phyloP scores from a whole-genome alignment of 2,888 invertebrate species.

The Agelastica alni region DNA sequence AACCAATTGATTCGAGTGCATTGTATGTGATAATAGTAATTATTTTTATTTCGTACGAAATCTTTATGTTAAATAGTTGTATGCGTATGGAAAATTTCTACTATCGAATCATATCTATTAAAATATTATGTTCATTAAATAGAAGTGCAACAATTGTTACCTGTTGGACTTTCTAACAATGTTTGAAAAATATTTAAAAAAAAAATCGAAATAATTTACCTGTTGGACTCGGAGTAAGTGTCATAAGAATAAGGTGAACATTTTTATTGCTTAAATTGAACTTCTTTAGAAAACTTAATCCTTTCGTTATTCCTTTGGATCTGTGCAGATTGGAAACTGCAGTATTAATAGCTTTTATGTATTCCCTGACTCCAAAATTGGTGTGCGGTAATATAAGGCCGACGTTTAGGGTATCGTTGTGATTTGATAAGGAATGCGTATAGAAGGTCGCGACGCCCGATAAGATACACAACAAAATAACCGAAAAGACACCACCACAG shows the following conservation, averaged over 20 bases:
- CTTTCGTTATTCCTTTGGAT: slow-evolving; percentile 61
- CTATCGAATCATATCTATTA: too few relatives aligned
- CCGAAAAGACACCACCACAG: slow-evolving; percentile 44
- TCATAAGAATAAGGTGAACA: slow-evolving; percentile 69
- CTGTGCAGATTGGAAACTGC: slow-evolving; percentile 65
- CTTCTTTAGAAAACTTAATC: slow-evolving; percentile 65
- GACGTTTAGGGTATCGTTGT: slow-evolving; percentile 56
- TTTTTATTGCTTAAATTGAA: slow-evolving; percentile 67
- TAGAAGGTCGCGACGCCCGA: slow-evolving; percentile 40
- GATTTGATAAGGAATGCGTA: slow-evolving; percentile 37
- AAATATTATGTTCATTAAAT: too few relatives aligned
- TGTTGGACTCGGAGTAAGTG: slow-evolving; percentile 75
- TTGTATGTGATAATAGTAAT: too few relatives aligned
- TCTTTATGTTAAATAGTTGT: too few relatives aligned
- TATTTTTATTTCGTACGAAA: too few relatives aligned
- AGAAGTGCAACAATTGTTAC: too few relatives aligned
- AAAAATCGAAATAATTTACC: too few relatives aligned
- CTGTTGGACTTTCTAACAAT: too few relatives aligned
- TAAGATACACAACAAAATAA: slow-evolving; percentile 35
- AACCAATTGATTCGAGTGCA: too few relatives aligned
- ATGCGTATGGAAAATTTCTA: too few relatives aligned
- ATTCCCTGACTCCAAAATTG: slow-evolving; percentile 68
- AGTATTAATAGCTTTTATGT: slow-evolving; percentile 67
- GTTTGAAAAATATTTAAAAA: too few relatives aligned
- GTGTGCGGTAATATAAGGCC: slow-evolving; percentile 67